These are phyloP conservation scores for Prochilodus magdalenae DNA, from an alignment of 2,113 vertebrate genomes.

Conservation along the genomic window DNA sequence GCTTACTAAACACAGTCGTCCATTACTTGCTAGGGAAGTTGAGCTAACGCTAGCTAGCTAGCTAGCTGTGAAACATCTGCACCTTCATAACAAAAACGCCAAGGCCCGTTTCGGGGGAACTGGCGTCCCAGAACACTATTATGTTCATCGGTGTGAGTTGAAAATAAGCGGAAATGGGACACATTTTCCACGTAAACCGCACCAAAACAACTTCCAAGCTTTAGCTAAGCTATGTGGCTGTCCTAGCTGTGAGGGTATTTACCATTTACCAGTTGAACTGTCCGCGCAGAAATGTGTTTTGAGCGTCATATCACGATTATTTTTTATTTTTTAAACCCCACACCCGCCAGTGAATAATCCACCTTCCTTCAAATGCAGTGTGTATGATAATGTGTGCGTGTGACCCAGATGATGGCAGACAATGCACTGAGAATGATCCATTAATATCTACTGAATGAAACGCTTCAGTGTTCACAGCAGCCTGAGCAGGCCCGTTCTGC, in stretches of 20 bases:
- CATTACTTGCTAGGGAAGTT: constrained; percentile 52
- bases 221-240: not conserved
- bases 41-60: not conserved
- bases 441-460: not conserved
- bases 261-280: constrained; percentile 4
- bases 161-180: not conserved
- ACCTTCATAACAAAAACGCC: constrained; percentile 23
- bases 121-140: not conserved
- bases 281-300: not conserved
- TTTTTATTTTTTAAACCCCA: not conserved
- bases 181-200: not conserved
- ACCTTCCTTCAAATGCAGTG: not conserved
- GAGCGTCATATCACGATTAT: not conserved
- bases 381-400: not conserved
- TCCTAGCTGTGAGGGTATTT: not conserved
- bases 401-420: not conserved
- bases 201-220: not conserved
- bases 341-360: not conserved
- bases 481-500: not conserved
- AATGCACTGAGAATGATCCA: not conserved
- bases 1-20: constrained; percentile 6
- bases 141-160: not conserved
- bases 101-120: constrained; percentile 12
- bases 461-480: not conserved
- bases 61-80: constrained; percentile 18